These are phyloP conservation scores for Hafferia zeledoni DNA, from an alignment of 2,797 vertebrate genomes.

Conservation along the genomic window DNA sequence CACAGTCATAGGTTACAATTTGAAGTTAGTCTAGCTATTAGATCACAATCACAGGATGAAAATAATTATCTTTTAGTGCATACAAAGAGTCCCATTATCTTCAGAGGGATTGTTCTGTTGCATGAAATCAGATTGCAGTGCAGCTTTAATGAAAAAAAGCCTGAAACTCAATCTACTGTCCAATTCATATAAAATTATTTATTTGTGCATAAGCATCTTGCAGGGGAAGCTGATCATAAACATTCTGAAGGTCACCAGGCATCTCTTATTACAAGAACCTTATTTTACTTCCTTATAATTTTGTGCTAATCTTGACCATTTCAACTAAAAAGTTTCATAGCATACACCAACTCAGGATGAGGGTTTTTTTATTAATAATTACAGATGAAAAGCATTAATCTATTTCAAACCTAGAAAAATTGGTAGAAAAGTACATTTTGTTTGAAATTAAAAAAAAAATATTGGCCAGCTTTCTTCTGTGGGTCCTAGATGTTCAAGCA, in stretches of 20 bases:
- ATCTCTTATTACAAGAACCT: background rate
- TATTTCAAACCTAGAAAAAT: background rate
- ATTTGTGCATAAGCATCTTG: background rate
- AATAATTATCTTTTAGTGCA: background rate
- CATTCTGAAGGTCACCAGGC: background rate
- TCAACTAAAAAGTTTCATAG: background rate
- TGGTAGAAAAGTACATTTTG: background rate
- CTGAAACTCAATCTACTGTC: background rate
- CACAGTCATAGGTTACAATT: background rate
- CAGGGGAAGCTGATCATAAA: background rate
- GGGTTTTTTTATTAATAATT: background rate
- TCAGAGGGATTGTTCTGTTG: background rate
- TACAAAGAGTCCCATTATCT: background rate
- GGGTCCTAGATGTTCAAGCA: background rate
- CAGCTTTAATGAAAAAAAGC: background rate
- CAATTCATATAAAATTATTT: background rate
- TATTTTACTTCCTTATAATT: background rate
- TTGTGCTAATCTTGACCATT: background rate
- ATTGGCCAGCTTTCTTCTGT: background rate
- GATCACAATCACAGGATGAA: background rate
- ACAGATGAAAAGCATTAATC: background rate
- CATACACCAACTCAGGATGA: background rate
- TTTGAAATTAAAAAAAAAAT: background rate
- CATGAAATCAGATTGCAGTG: background rate
- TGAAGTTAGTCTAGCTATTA: background rate